Percentiles rank a stretch among this genome's conserved stretches.
These are phyloP conservation scores for Apodemia zela DNA, from an alignment of 2,888 invertebrate species.

Conservation along the genomic window DNA sequence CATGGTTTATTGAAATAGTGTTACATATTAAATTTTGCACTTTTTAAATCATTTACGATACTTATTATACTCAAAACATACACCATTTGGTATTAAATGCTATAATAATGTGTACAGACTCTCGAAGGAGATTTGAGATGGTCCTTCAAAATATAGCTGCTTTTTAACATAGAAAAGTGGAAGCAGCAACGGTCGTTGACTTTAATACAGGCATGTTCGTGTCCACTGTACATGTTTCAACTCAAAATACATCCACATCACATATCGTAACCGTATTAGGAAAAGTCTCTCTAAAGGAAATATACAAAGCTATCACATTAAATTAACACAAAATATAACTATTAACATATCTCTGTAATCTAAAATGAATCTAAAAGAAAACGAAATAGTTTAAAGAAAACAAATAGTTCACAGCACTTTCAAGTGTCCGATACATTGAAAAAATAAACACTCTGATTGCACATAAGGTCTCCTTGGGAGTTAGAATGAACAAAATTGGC, in stretches of 20 bases:
- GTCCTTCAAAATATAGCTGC: constrained; percentile 46
- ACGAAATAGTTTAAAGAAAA: constrained; percentile 46
- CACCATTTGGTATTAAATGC: constrained; percentile 79
- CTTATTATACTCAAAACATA: constrained; percentile 70
- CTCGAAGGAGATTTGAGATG: constrained; percentile 57
- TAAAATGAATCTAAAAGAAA: constrained; percentile 70
- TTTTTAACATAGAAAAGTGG: constrained; percentile 8
- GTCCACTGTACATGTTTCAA: constrained; percentile 9
- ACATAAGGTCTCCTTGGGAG: constrained; percentile 5
- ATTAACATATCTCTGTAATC: constrained; percentile 73
- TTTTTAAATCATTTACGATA: constrained; percentile 70
- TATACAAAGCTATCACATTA: constrained; percentile 80
- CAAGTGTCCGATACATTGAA: constrained; percentile 12
- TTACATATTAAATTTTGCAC: constrained; percentile 80
- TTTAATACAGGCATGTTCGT: not conserved
- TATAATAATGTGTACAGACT: constrained; percentile 70
- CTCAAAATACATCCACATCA: constrained; percentile 19
- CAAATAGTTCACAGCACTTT: constrained; percentile 44
- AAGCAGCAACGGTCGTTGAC: not conserved
- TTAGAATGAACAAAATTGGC: not conserved
- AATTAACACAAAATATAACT: constrained; percentile 77
- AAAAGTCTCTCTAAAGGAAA: constrained; percentile 67
- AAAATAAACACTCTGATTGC: constrained; percentile 14
- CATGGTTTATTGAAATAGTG: constrained; percentile 74
- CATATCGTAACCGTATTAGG: constrained; percentile 34